Percentiles rank a stretch among this genome's conserved stretches.
These are phyloP conservation scores for Brachionus angularis DNA, from an alignment of 1,140 invertebrate genomes.

Conservation along the genomic window DNA sequence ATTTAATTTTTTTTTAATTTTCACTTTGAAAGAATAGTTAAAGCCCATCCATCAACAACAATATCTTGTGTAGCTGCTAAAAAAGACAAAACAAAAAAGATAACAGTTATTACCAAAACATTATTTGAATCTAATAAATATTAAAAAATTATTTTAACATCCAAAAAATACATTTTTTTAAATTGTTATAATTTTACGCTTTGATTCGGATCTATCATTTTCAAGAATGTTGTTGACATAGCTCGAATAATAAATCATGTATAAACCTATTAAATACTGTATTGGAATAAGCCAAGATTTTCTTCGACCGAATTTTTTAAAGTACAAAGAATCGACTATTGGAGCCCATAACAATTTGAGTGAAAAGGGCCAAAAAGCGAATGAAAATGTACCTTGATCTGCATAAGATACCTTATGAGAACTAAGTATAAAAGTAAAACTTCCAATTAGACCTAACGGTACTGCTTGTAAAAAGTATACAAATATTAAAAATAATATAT, in stretches of 20 bases:
- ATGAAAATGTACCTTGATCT: conserved; percentile 87
- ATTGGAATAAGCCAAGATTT: conserved; percentile 95
- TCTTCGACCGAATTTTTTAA: conserved; percentile 74
- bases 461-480: conserved; percentile 87
- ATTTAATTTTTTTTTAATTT: neutral
- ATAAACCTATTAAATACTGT: conserved; percentile 65
- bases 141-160: neutral
- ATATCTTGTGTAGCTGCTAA: conserved; percentile 97
- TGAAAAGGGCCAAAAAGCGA: conserved; percentile 91
- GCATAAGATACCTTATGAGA: conserved; percentile 18
- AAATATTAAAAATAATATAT: conserved; percentile 66
- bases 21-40: conserved; percentile 78
- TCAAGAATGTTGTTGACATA: conserved; percentile 59
- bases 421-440: conserved; percentile 83
- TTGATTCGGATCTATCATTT: conserved; percentile 7
- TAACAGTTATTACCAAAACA: conserved; percentile 65
- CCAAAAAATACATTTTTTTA: neutral
- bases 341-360: conserved; percentile 96
- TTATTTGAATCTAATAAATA: neutral
- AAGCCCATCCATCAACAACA: conserved; percentile 97
- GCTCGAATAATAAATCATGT: conserved; percentile 38
- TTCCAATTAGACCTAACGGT: conserved; percentile 82
- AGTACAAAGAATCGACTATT: conserved; percentile 86
- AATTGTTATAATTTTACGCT: conserved; percentile 10
- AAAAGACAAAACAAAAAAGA: conserved; percentile 77